These are phyloP conservation scores for Lypha dubia DNA, from an alignment of 2,888 invertebrate species.

Conservation along the genomic window DNA sequence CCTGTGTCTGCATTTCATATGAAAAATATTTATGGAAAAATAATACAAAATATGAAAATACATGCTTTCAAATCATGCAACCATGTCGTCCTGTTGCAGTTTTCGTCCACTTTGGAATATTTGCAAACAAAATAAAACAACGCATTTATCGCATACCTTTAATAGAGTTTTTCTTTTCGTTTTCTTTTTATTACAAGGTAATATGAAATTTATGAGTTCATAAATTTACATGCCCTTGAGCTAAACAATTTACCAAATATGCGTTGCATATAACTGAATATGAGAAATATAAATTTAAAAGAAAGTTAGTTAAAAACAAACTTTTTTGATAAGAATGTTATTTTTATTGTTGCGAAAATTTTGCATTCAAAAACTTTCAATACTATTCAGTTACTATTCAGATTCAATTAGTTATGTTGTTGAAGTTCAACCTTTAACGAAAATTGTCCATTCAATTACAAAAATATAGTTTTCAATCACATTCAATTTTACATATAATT, in stretches of 20 bases:
- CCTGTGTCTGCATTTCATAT: conserved; percentile 7
- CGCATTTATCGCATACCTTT: conserved; percentile 5
- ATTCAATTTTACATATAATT: no score
- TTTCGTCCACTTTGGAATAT: not conserved
- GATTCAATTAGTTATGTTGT: no score
- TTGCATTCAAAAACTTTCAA: not conserved
- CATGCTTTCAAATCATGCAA: not conserved
- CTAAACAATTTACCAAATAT: conserved; percentile 24
- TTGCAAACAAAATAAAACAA: not conserved
- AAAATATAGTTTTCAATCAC: no score
- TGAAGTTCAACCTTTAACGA: no score
- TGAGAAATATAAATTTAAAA: conserved; percentile 1
- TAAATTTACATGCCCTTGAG: conserved; percentile 69
- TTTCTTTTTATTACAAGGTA: no score
- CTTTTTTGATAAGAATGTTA: not conserved
- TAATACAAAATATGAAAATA: conserved; percentile 16
- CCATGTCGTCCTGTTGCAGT: not conserved
- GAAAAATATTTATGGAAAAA: conserved; percentile 45
- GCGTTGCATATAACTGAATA: conserved; percentile 19
- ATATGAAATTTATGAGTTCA: conserved; percentile 70
- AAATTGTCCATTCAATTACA: no score
- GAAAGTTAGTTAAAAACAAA: not conserved
- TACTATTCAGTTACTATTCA: no score
- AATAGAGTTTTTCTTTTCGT: conserved; percentile 52
- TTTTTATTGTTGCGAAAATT: not conserved